Evolutionary conservation across 2,888 invertebrate species (phyloP), one percentile per base, ranked within the genome.

Genomic region (Nephrocerus scutellatus): DNA sequence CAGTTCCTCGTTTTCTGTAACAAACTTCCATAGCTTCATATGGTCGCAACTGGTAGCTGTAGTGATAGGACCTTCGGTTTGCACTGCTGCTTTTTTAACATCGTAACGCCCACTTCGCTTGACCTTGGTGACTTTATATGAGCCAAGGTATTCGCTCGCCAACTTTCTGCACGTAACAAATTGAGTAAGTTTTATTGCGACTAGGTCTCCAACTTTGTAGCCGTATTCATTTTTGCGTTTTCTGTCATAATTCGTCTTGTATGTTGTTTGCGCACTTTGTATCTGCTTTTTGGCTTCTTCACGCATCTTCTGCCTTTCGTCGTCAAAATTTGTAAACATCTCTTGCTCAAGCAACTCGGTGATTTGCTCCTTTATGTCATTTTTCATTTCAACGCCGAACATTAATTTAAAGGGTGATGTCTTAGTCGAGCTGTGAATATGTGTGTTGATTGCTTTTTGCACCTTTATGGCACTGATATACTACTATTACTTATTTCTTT

Each of bases 141-240:
- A 46, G 7, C 49, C 48, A 10, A 44, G 23, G 28, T 30, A 50
- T 12, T 30, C 23, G 16, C 36, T 51, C 7, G 46, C 42, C 3
- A 51, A 30, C 21, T 48, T 53, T 20, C 29, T 36, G 2, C 48
- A 43, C 1, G 44, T 38, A 1, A 47, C 40, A 29, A 53, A 48
- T 9, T 49, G 46, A 0, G 48, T 49, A 1, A 42, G 25, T 14
- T 45, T 47, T 3, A 51, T 46, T 0, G 49, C 44, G 0, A 48
- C 48, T 6, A 48, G 15, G 25, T 48, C 50, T 5, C 38, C 38
- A 2, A 45, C 2, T 12, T 30, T 20, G 19, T 47, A 47, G 2
- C n/a, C 28, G 2, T 21, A 12, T 20, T 45, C 26, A 15, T 13
- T 6, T 42, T 36, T 34, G 5, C 47, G 34, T 21, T 43, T 47